Conservation (phyloP, 2,113 vertebrate species). For the Entelurus aequoreus region DNA sequence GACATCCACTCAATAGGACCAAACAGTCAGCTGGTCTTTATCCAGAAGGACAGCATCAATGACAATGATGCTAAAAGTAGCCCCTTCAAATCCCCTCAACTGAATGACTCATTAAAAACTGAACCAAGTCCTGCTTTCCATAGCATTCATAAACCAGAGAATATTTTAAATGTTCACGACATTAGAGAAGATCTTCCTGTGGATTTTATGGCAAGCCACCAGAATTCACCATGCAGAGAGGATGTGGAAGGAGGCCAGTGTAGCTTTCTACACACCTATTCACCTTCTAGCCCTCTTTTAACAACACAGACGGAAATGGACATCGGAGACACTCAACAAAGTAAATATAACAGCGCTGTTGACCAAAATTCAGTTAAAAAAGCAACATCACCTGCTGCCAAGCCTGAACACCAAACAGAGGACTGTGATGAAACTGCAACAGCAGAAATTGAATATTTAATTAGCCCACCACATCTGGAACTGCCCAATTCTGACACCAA, state of each 20-base stretch:
- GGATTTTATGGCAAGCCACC: constrained; percentile 61
- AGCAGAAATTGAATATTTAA: constrained; percentile 45
- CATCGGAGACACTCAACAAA: constrained; percentile 29
- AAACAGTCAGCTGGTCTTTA: constrained; percentile 58
- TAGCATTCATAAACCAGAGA: constrained; percentile 39
- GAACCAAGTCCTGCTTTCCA: constrained; percentile 30
- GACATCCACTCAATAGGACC: constrained; percentile 40
- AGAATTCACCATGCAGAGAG: constrained; percentile 50
- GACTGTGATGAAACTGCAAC: constrained; percentile 21
- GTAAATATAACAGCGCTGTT: constrained; percentile 31
- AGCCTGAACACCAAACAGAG: constrained; percentile 31
- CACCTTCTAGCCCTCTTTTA: constrained; percentile 43
- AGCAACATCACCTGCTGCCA: constrained; percentile 27
- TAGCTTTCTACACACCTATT: constrained; percentile 26
- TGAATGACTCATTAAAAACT: constrained; percentile 40
- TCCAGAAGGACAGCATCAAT: constrained; percentile 39
- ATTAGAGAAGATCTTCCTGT: constrained; percentile 56
- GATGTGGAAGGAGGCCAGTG: constrained; percentile 42
- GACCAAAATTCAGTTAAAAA: constrained; percentile 37
- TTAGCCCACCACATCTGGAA: constrained; percentile 52
- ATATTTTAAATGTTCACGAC: constrained; percentile 55
- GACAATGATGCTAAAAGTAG: constrained; percentile 18
- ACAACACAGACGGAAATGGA: constrained; percentile 20
- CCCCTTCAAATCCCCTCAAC: constrained; percentile 28
- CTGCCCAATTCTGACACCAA: constrained; percentile 41